Evolutionary conservation across 1,140 invertebrate species (phyloP).

Genomic region (Pristionchus pacificus): DNA sequence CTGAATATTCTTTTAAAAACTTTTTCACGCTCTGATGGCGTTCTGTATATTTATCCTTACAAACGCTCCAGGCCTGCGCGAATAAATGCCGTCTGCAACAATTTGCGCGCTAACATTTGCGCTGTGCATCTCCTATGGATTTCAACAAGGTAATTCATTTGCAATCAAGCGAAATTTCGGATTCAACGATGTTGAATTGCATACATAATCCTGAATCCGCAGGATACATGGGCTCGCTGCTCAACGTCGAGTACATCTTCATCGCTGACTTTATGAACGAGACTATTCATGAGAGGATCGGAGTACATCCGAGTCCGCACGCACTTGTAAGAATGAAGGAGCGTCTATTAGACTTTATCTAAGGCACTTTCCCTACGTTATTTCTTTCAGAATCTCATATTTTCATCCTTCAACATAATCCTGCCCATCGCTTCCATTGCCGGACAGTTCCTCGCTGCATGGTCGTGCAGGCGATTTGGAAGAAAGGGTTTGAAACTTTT

Average conservation of each 20-base stretch:
- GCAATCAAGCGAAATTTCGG: too few relatives aligned
- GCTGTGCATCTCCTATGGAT: slow-evolving; percentile 34
- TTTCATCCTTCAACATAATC: slow-evolving; percentile 33
- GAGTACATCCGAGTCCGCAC: slow-evolving; percentile 17
- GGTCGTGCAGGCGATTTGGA: slow-evolving; percentile 32
- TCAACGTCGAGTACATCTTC: slow-evolving; percentile 35
- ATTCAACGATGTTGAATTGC: too few relatives aligned
- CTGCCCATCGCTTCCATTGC: slow-evolving; percentile 39
- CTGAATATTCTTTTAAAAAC: too few relatives aligned
- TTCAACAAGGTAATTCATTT: too few relatives aligned
- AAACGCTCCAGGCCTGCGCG: too few relatives aligned
- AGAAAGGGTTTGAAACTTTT: too few relatives aligned
- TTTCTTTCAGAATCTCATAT: slow-evolving; percentile 39
- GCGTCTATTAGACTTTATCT: too few relatives aligned
- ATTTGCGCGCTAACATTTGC: slow-evolving; percentile 36
- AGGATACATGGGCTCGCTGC: slow-evolving; percentile 37
- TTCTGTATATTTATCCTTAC: too few relatives aligned
- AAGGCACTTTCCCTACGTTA: too few relatives aligned
- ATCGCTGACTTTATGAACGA: slow-evolving; percentile 36
- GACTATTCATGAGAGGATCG: slow-evolving; percentile 31
- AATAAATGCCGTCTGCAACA: slow-evolving; percentile 33
- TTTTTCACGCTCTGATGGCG: too few relatives aligned
- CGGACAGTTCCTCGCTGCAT: slow-evolving; percentile 38
- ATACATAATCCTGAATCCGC: too few relatives aligned
- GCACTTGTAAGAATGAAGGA: slow-evolving; percentile 37